Base-by-base conservation (phyloP, 2,888 invertebrate species). In the Eledona agricola region DNA sequence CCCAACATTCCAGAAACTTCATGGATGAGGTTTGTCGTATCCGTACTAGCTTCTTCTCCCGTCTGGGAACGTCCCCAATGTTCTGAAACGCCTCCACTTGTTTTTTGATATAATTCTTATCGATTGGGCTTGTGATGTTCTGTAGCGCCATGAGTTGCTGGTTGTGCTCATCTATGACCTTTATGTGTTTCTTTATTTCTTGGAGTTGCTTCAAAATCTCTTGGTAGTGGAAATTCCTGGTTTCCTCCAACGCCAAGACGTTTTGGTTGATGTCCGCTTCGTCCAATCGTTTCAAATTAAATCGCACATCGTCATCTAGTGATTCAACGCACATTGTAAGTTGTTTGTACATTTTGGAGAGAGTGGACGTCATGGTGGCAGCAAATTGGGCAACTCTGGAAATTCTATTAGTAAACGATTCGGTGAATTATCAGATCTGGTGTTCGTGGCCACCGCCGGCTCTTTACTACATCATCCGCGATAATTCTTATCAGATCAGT, bases 1-100 rank as follows among this genome's bases (percentile, higher is more conserved):
- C 66, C 68, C 68, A 68, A 6, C 59, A 55, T n/a, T 67, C 63
- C 12, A 68, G 32, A 25, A 53, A 60, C 9, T 60, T 55, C 4
- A 60, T 22, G 0, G 67, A 66, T 6, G 67, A 66, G 6, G 55
- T 29, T 7, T 63, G 58, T 2, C 59, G 60, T n/a, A 16, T 31
- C 54, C 35, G 59, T 55, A 42, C 53, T 43, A 38, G 51, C 61
- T 5, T 47, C 25, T 40, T 9, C 11, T 23, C 16, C 15, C 40
- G 16, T 10, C 29, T 4, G 12, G 20, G 35, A 1, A 22, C 9
- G 15, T 37, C 29, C 13, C 37, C 53, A n/a, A 26, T 10, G 20
- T 50, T 40, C 2, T 61, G 57, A 34, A 64, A 64, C 5, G 47
- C 50, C 11, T 50, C 59, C 2, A 65, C 52, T 52, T 63, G 64